These are phyloP conservation scores for Patella caerulea DNA, from an alignment of 2,888 invertebrate species.

Conservation along the genomic window DNA sequence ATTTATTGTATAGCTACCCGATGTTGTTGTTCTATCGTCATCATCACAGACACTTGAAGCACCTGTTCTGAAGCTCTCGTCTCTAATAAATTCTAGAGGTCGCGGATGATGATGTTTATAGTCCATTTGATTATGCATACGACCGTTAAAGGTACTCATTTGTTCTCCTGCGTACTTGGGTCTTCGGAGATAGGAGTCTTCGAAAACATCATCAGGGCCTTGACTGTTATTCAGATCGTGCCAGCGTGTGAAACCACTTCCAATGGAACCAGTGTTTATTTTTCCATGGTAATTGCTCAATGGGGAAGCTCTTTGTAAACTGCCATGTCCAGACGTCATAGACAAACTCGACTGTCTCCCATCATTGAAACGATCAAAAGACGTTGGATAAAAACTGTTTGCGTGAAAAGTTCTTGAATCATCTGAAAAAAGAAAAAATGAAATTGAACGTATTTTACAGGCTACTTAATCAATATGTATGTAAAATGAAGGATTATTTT, in stretches of 20 bases:
- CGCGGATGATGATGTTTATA: neutral
- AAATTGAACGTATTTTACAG: neutral
- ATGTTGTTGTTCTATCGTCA: slow-evolving; percentile 35
- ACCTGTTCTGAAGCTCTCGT: slow-evolving; percentile 14
- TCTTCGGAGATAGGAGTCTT: slow-evolving; percentile 3
- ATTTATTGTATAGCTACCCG: slow-evolving; percentile 41
- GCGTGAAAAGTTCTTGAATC: slow-evolving; percentile 18
- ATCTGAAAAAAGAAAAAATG: slow-evolving; percentile 17
- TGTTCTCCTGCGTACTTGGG: neutral
- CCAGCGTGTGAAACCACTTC: slow-evolving; percentile 1
- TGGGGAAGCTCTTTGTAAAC: slow-evolving; percentile 17
- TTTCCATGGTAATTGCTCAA: neutral
- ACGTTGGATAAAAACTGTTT: slow-evolving; percentile 13
- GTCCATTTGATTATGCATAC: neutral
- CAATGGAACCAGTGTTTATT: neutral
- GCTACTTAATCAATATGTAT: too few species aligned
- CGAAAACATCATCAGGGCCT: neutral
- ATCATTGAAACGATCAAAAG: slow-evolving; percentile 15
- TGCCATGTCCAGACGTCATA: neutral
- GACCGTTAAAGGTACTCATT: neutral
- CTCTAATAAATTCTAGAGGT: slow-evolving; percentile 4
- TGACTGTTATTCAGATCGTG: neutral
- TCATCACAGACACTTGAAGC: slow-evolving; percentile 31
- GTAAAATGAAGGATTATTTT: too few species aligned
- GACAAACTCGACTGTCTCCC: slow-evolving; percentile 16